phyloP scores from a whole-genome alignment of 1,140 invertebrate genomes.

The Colletes latitarsis region DNA sequence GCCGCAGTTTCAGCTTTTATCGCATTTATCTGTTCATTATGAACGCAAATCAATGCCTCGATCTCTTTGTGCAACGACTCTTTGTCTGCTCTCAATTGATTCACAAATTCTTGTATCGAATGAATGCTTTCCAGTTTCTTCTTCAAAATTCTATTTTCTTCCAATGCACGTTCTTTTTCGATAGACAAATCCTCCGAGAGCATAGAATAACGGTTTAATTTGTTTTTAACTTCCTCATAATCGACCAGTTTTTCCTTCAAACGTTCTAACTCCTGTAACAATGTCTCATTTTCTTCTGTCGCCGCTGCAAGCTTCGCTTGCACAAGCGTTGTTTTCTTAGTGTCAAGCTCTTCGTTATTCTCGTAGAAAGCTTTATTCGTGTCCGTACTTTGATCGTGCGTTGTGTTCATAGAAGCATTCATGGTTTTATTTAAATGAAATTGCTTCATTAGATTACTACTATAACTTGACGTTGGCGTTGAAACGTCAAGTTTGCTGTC shows the following conservation, averaged over 20 bases:
- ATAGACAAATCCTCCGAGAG: conserved; percentile 61
- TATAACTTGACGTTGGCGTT: conserved; percentile 35
- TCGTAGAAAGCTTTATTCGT: conserved; percentile 6
- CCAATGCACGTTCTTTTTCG: conserved; percentile 54
- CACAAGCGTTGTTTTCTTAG: conserved; percentile 7
- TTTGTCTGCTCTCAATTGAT: conserved; percentile 59
- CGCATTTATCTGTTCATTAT: conserved; percentile 74
- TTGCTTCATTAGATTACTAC: conserved; percentile 15
- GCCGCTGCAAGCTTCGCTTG: conserved; percentile 27
- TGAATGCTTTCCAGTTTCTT: conserved; percentile 51
- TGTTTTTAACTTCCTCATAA: conserved; percentile 58
- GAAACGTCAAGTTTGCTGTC: conserved; percentile 78
- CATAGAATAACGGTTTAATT: conserved; percentile 49
- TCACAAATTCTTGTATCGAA: conserved; percentile 64
- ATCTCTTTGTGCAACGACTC: conserved; percentile 51
- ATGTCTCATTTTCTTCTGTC: conserved; percentile 49
- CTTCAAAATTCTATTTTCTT: conserved; percentile 53
- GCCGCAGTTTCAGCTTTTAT: conserved; percentile 55
- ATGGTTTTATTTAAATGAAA: not conserved
- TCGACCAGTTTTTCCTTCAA: conserved; percentile 40
- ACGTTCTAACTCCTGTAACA: conserved; percentile 50
- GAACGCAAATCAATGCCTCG: conserved; percentile 60
- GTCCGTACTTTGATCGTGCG: conserved; percentile 12
- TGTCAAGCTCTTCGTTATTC: conserved; percentile 20
- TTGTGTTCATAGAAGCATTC: conserved; percentile 33